Evolutionary conservation across 2,113 vertebrate genomes (phyloP).

Genomic region (Malurus alboscapulatus): DNA sequence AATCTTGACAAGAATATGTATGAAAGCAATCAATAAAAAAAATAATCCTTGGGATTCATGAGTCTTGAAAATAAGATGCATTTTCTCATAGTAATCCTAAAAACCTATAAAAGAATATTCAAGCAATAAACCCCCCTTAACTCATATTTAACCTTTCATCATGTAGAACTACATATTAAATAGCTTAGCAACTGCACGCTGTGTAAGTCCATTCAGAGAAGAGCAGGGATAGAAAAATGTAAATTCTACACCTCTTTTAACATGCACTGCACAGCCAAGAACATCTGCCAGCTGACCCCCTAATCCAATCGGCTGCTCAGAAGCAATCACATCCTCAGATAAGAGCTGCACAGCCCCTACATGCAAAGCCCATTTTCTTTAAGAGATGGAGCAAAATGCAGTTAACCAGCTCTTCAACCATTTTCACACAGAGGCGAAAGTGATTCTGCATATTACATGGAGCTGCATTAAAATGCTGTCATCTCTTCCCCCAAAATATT

Average conservation of each 20-base stretch:
- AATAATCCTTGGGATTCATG: constrained; percentile 48
- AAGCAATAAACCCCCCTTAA: constrained; percentile 44
- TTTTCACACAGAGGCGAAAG: not conserved
- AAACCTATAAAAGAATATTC: constrained; percentile 62
- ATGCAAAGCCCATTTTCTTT: constrained; percentile 2
- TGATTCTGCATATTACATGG: not conserved
- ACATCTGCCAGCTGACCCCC: constrained; percentile 57
- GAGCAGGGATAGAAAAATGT: constrained; percentile 33
- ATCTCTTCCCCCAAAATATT: not conserved
- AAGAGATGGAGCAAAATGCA: constrained; percentile 36
- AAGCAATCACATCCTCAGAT: constrained; percentile 29
- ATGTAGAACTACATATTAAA: constrained; percentile 62
- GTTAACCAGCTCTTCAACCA: constrained; percentile 15
- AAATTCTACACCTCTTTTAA: constrained; percentile 55
- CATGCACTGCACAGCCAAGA: constrained; percentile 43
- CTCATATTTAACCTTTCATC: constrained; percentile 68
- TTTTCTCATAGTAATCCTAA: constrained; percentile 51
- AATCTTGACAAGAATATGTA: constrained; percentile 54
- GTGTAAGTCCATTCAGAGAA: constrained; percentile 39
- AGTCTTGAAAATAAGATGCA: constrained; percentile 60
- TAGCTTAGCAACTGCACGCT: constrained; percentile 37
- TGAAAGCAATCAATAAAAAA: constrained; percentile 63
- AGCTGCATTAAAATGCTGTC: not conserved
- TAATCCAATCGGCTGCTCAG: constrained; percentile 50
- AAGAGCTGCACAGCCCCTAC: constrained; percentile 22